Evolutionary conservation across 2,113 vertebrate species (phyloP), one percentile per base, ranked within the genome.

Genomic region (Chaetodon trifascialis): DNA sequence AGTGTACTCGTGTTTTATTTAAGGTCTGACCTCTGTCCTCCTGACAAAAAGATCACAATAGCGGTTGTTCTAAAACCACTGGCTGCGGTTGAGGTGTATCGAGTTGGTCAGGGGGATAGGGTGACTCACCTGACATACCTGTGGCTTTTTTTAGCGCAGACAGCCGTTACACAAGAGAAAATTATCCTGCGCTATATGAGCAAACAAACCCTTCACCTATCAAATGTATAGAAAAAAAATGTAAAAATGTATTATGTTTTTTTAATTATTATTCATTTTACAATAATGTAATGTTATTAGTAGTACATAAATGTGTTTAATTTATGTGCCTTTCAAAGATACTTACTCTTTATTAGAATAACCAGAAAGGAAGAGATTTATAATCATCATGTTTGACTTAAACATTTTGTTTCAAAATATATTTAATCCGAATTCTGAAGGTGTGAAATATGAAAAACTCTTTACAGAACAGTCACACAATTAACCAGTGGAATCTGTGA

Each of bases 1-100:
- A 98, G 98, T 91, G 76, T 40, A 30, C 51, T 52, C 11, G 21
- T 70, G 76, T 65, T 89, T 84, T 91, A 79, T 88, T 92, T 90
- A 75, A 77, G 83, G 54, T 72, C 71, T 84, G 86, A 89, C 83
- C 87, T 86, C 73, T 84, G 77, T 84, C 60, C 52, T 86, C 79
- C 77, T 60, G 86, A 83, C 86, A 86, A 76, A 82, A 82, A 78
- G 73, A 90, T 88, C 78, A 86, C 62, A 47, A n/a, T 7, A 66
- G 75, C 14, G 56, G 47, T 87, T 85, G 60, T 68, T 82, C 80
- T 70, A 16, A 80, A 80, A 85, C 80, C 76, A 80, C 55, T 40
- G 76, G 68, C 83, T 75, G 25, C 74, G 38, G 49, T 75, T 84
- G 88, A 91, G 58, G n/a, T 73, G 64, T 74, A 88, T 85, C 9